Conservation (phyloP, 92 coral and sea anemone species). For the Muricea muricata region DNA sequence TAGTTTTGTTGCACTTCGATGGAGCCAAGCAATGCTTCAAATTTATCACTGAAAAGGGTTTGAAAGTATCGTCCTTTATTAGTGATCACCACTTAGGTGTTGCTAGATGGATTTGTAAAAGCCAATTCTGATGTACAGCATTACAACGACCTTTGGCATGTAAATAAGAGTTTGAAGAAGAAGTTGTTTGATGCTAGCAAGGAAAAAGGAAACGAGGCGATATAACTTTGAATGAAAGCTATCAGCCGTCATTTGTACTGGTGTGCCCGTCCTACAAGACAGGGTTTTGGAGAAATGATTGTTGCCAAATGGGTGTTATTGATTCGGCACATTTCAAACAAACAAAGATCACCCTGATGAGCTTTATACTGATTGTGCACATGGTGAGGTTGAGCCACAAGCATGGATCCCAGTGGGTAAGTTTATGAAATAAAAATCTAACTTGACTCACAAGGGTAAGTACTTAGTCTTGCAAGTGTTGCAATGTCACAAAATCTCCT, state of each 20-base stretch:
- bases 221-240: background rate
- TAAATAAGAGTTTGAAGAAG: background rate
- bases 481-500: no score
- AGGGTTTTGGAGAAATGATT: background rate
- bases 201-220: background rate
- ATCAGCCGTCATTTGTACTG: background rate
- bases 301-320: background rate
- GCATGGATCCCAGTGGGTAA: background rate
- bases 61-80: conserved; percentile 8
- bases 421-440: background rate
- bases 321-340: background rate
- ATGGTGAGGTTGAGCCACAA: background rate
- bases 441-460: no score
- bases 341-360: background rate
- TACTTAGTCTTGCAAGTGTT: no score
- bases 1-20: background rate
- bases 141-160: background rate
- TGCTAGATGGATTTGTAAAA: conserved; percentile 38
- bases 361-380: background rate
- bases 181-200: background rate
- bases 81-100: background rate
- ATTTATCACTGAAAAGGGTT: background rate
- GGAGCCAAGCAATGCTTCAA: conserved; percentile 43
- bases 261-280: background rate
- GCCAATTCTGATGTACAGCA: conserved; percentile 21